Base-by-base conservation (phyloP, 2,888 invertebrate species). In the Diploptera punctata region DNA sequence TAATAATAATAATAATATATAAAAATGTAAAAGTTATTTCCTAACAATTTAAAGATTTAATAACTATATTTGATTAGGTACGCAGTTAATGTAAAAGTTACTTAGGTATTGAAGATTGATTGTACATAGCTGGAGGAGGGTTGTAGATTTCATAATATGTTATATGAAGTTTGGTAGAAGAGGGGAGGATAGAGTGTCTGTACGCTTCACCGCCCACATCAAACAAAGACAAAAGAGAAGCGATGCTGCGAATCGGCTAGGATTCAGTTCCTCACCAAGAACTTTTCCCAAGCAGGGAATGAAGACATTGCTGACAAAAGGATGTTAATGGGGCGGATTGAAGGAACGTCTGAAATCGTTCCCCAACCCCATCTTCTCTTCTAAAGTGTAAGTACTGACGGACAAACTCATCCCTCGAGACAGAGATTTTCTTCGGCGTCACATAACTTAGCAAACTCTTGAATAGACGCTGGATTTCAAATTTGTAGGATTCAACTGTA, bases 301-400 rank as follows among this genome's bases (percentile, higher is more conserved):
- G 62, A 62, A 38, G 62, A 62, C 62, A 21, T 18, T 62, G 65
- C 65, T 65, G 44, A 65, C 65, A 65, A 65, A 65, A 65, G 65
- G 44, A 65, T 65, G 65, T 65, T 65, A 65, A 65, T 65, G 65
- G 65, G 65, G 65, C 65, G 65, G 65, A 65, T 65, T 65, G 44
- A 65, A 65, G 16, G 65, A 65, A 65, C 65, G 65, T 65, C 44
- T 31, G 16, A 16, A 16, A 19, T 7, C 26, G 24, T 13, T 54
- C 54, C 54, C 54, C 44, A 16, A n/a, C 44, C 29, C 47, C 16
- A 13, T 18, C 26, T 26, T 24, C n/a, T 49, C 18, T 5, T 49
- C 49, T 49, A 16, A n/a, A 31, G 31, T 24, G 21, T 43, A 44
- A 62, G 65, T 65, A 26, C 47, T 18, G 47, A 24, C 65, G 65